Evolutionary conservation across 35 echinoderm and acorn worm species (phyloP).

Genomic region (Acanthaster planci): DNA sequence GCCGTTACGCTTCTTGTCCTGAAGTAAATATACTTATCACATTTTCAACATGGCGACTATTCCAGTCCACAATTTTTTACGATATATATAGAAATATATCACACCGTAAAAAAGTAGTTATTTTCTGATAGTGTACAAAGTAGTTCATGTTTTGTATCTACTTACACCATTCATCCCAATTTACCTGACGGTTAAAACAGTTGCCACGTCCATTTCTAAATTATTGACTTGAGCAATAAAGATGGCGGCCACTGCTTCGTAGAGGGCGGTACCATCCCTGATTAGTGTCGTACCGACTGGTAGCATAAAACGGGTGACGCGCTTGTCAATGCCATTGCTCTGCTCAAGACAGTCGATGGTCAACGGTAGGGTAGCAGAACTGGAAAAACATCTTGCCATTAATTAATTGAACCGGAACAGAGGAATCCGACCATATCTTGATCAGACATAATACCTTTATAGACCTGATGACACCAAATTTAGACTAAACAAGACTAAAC

Average conservation of each 20-base stretch:
- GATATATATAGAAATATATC: no score
- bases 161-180: neutral
- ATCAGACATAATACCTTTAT: no score
- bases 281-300: conserved; percentile 92
- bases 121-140: neutral
- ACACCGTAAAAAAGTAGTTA: no score
- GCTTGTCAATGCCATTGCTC: conserved; percentile 67
- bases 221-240: conserved; percentile 97
- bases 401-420: no score
- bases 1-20: no score
- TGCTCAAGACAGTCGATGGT: conserved; percentile 80
- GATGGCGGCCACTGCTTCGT: conserved; percentile 94
- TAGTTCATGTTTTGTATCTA: neutral
- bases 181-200: conserved; percentile 88
- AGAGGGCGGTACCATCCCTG: conserved; percentile 97
- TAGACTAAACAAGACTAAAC: no score
- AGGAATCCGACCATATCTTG: no score
- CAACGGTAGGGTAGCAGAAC: conserved; percentile 89
- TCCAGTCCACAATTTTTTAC: no score
- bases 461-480: no score
- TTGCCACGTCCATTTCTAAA: conserved; percentile 59
- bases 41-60: no score
- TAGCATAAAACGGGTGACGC: conserved; percentile 88
- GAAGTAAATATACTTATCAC: no score
- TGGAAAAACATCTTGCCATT: neutral